A percentile compares a stretch with the other conserved stretches of the same genome.
Evolutionary conservation across 2,113 vertebrate genomes (phyloP).

Genomic region (Callipepla squamata): DNA sequence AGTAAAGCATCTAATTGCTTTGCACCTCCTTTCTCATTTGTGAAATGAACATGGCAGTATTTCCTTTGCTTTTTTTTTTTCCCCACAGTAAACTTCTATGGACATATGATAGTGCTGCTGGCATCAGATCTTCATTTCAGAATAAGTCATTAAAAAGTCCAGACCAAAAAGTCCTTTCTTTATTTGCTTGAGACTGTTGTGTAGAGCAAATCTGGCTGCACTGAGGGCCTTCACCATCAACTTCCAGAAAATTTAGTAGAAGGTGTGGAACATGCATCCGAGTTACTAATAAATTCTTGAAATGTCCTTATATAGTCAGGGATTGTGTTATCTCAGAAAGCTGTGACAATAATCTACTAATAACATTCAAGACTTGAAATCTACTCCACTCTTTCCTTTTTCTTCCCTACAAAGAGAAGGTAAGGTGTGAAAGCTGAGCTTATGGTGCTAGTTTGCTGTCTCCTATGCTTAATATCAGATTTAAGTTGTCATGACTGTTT

Average conservation of each 20-base stretch:
- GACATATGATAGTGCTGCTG: background rate
- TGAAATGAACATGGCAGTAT: background rate
- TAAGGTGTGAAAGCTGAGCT: too few species aligned
- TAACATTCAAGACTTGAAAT: too few species aligned
- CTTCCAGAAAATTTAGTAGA: background rate
- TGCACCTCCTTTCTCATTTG: background rate
- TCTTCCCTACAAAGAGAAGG: too few species aligned
- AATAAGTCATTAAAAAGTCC: background rate
- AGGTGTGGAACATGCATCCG: background rate
- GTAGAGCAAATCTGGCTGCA: background rate
- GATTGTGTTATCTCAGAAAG: too few species aligned
- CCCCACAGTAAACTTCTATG: rapidly evolving
- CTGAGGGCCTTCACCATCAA: rapidly evolving
- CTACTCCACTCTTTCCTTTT: too few species aligned
- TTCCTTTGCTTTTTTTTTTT: background rate
- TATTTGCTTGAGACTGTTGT: background rate
- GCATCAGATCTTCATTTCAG: background rate
- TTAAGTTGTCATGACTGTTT: too few species aligned
- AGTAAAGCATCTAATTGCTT: background rate
- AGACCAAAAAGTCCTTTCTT: background rate
- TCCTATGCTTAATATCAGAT: too few species aligned
- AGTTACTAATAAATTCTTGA: background rate
- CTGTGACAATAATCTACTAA: too few species aligned
- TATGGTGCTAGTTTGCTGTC: too few species aligned
- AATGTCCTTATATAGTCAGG: too few species aligned